Percentiles rank a stretch among this genome's conserved stretches.
Conservation (phyloP, 2,888 invertebrate genomes). For the Steinernema hermaphroditum region DNA sequence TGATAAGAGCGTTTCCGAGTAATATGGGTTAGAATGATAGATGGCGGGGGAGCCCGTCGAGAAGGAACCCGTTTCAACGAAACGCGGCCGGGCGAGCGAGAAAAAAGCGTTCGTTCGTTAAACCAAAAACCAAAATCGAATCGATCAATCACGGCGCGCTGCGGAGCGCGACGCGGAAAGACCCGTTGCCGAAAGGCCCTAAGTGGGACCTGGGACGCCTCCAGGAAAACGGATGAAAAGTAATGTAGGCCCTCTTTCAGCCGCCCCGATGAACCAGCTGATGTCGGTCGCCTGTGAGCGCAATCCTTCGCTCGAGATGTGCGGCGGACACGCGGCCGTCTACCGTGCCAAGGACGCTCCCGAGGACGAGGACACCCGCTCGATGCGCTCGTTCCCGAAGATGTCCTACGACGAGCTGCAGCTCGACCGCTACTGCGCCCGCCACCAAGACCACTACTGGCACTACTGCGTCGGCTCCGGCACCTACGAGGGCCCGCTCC, state of each 20-base stretch:
- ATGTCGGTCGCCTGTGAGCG: constrained; percentile 24
- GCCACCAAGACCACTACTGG: constrained; percentile 51
- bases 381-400: constrained; percentile 37
- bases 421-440: constrained; percentile 50
- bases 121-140: constrained; percentile 26
- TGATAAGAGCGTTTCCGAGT: no score
- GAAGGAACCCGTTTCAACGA: no score
- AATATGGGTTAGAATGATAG: no score
- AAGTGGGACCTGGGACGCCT: neutral
- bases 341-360: constrained; percentile 35
- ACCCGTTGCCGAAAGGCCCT: neutral
- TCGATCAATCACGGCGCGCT: constrained; percentile 18
- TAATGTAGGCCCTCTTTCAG: neutral
- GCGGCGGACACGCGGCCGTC: neutral
- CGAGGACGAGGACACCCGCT: constrained; percentile 35
- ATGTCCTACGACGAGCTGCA: constrained; percentile 36
- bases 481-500: constrained; percentile 40
- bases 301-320: constrained; percentile 26
- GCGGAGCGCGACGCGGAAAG: neutral
- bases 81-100: constrained; percentile 8
- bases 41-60: no score
- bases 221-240: neutral
- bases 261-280: constrained; percentile 25
- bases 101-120: constrained; percentile 1
- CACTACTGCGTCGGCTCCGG: constrained; percentile 50